Evolutionary conservation across 92 coral and sea anemone genomes (phyloP).

Genomic region (Palythoa grandis): DNA sequence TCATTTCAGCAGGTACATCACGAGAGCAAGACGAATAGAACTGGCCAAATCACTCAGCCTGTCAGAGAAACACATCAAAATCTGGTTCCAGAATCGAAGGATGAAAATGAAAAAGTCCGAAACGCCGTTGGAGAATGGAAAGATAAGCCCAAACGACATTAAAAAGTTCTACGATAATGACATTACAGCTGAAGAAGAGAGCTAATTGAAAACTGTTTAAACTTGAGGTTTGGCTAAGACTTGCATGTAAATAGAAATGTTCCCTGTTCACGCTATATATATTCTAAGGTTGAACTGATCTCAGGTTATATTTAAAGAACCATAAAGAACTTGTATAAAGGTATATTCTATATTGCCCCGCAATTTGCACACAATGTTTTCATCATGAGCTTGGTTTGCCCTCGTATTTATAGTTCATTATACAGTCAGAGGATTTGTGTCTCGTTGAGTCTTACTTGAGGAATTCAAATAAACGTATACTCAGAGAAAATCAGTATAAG

Average conservation of each 20-base stretch:
- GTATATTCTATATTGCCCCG: background rate
- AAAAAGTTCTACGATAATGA: slow-evolving; percentile 66
- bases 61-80: slow-evolving; percentile 85
- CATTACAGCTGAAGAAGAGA: slow-evolving; percentile 32
- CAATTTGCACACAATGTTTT: background rate
- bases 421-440: background rate
- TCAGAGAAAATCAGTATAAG: background rate
- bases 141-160: slow-evolving; percentile 73
- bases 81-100: slow-evolving; percentile 89
- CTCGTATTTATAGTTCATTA: background rate
- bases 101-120: slow-evolving; percentile 89
- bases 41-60: slow-evolving; percentile 77
- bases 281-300: background rate
- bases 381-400: background rate
- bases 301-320: background rate
- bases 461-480: background rate
- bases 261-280: background rate
- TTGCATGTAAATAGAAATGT: background rate
- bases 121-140: slow-evolving; percentile 60
- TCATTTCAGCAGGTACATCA: slow-evolving; percentile 79
- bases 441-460: background rate
- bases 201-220: background rate
- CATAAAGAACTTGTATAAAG: background rate
- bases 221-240: background rate
- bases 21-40: slow-evolving; percentile 75